Evolutionary conservation across 2,113 vertebrate genomes (phyloP), one percentile per base, ranked within the genome.

Genomic region (Osmerus mordax): DNA sequence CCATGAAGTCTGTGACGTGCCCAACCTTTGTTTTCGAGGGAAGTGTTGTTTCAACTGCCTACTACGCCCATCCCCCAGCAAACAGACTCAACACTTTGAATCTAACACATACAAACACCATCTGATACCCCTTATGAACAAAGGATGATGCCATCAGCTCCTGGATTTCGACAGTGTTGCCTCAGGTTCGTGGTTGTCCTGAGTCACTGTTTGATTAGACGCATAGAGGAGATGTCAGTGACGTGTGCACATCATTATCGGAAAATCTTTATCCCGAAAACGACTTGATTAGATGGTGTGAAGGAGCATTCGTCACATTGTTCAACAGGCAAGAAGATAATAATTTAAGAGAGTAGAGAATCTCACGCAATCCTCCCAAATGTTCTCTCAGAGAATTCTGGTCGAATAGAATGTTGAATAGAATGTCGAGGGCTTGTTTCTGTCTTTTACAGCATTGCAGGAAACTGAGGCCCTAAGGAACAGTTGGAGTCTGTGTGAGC

Each of bases 41-140:
- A 79, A 83, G 82, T 91, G 84, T 85, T 87, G 73, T 87, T 86
- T 76, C 81, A 77, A 84, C 81, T 84, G 76, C 2, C 68, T 53
- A 58, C 71, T 8, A 36, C 29, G 61, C 82, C 83, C 82, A 41
- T 63, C 85, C 87, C 87, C 79, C 65, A 69, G 32, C 67, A 19
- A 64, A 62, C 71, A 70, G 19, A 61, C 61, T 71, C 74, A 75
- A 69, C 71, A 61, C 47, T 53, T 51, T 73, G 59, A 65, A 61
- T 52, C 47, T 3, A 76, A 78, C 60, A 5, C 51, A 64, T 51
- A 64, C 60, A 65, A 28, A 71, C 23, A 54, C 59, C 19, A 63
- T 64, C 25, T 54, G 47, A 69, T 69, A 69, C 54, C 19, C 19
- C 23, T 21, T 36, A 60, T 41, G 51, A 61, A 75, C 69, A 72